phyloP scores from a whole-genome alignment of 2,888 invertebrate species.

The Pseudococcus viburni region DNA sequence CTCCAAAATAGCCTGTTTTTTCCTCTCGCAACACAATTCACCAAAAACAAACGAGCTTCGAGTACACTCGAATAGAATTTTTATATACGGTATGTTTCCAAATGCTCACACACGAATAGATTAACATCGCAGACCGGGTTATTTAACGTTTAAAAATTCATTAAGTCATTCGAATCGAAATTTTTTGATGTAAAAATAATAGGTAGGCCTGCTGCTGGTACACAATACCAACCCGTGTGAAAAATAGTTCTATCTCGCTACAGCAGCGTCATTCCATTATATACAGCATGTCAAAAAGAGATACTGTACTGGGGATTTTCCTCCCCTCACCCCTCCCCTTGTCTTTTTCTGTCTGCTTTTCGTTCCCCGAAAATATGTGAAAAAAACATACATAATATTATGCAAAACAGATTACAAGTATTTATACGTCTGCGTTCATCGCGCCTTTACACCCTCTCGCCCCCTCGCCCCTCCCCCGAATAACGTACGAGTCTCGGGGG shows the following conservation, averaged over 20 bases:
- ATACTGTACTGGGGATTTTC: not conserved
- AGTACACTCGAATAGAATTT: not conserved
- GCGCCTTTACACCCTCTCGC: not conserved
- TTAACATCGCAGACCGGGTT: not conserved
- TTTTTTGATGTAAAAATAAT: slow-evolving; percentile 34
- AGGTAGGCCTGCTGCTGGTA: not conserved
- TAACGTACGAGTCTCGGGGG: not conserved
- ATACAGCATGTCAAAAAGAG: not conserved
- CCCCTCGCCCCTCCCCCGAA: not conserved
- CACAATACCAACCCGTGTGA: not conserved
- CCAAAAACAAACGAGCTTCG: not conserved
- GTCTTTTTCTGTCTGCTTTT: not conserved
- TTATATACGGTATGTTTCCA: not conserved
- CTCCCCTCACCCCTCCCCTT: not conserved
- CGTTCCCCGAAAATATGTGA: not conserved
- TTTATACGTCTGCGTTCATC: not conserved
- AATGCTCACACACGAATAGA: not conserved
- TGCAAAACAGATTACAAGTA: not conserved
- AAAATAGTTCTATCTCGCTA: not conserved
- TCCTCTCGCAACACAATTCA: not conserved
- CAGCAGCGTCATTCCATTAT: not conserved
- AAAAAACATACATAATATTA: not conserved
- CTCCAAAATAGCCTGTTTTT: not conserved
- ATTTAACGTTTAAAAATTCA: not conserved
- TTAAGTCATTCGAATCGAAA: not conserved